phyloP scores from a whole-genome alignment of 2,888 invertebrate genomes.

The Pecten maximus region DNA sequence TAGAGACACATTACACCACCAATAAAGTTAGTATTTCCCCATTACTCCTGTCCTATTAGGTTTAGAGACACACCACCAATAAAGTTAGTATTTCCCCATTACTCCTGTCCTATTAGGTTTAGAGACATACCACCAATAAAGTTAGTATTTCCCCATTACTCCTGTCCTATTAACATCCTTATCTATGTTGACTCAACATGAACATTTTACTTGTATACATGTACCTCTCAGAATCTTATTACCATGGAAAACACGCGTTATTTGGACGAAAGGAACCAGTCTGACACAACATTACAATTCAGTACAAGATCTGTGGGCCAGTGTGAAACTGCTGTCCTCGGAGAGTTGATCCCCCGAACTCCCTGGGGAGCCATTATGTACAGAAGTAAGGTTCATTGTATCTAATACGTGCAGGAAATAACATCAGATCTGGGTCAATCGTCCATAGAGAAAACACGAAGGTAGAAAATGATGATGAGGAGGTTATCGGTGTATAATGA shows the following conservation, averaged over 20 bases:
- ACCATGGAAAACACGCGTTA: neutral
- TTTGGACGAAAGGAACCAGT: neutral
- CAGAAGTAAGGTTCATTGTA: neutral
- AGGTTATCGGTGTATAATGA: neutral
- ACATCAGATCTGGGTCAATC: neutral
- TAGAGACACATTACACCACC: no score
- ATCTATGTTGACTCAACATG: no score
- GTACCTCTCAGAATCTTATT: no score
- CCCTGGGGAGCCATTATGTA: neutral
- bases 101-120: no score
- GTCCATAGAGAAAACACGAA: neutral
- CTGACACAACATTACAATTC: neutral
- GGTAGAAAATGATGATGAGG: neutral
- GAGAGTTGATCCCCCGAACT: neutral
- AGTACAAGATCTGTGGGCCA: neutral
- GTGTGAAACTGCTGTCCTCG: neutral
- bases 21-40: no score
- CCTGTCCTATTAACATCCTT: no score
- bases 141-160: no score
- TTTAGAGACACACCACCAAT: no score
- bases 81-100: no score
- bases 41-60: no score
- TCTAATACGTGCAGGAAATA: neutral
- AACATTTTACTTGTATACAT: no score
- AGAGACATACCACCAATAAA: no score